Evolutionary conservation across 2,797 vertebrate genomes (phyloP), one percentile per base, ranked within the genome.

Genomic region (Hypotaenidia okinawae): DNA sequence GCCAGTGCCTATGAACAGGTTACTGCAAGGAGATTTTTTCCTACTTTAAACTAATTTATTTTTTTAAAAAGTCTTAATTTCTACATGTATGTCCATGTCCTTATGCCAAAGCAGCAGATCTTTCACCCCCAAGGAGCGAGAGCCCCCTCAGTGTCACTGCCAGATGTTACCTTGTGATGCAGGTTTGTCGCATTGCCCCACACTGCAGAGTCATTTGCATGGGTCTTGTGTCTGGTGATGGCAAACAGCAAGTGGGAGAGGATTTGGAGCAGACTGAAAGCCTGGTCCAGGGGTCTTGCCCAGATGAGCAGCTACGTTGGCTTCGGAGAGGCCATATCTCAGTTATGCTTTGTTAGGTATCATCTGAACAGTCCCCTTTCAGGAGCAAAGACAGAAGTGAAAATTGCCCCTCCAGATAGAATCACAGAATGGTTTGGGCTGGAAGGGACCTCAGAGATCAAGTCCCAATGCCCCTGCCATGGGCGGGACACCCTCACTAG

Each of bases 1-100:
- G 67, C 95, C 85, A 59, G 79, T 87, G 96, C 95, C 94, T 93
- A n/a, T 87, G 97, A 97, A 95, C 97, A 97, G 97, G 96, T 97
- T 97, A 95, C 92, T 62, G 59, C 2, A 2, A 95, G 89, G 95
- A 87, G 89, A 69, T 74, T 82, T 95, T 93, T 87, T 89, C 72
- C 27, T 27, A 32, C 30, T 84, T 95, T 73, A 28, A 84, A 25
- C 27, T 84, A 41, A 49, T 83, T 68, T 70, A 32, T 84, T 87
- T 63, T 63, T 11, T 10, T 13, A 51, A 76, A 14, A 49, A 87
- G 43, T 72, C 70, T 67, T 72, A 7, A 83, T 84, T 94, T 92
- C 33, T 63, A 39, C 32, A 3, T 81, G 64, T n/a, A 64, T 51
- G 16, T 49, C 57, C 30, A 5, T 11, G 33, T 78, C 64, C 63